phyloP scores from a whole-genome alignment of 2,888 invertebrate species.

The Busseola fusca region DNA sequence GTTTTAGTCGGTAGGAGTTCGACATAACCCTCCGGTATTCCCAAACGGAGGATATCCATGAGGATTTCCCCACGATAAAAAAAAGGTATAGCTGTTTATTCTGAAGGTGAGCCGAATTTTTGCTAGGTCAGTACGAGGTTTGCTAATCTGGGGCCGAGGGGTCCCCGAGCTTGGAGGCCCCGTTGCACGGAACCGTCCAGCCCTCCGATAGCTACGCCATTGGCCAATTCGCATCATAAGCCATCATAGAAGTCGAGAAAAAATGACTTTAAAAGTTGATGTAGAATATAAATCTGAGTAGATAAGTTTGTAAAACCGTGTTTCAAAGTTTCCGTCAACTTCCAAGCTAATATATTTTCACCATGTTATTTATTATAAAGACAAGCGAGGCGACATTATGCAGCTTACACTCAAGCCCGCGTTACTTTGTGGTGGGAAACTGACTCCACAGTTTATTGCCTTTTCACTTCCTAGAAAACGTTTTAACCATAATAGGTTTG shows the following conservation, averaged over 20 bases:
- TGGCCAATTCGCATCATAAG: background rate
- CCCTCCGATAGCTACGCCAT: too few relatives aligned
- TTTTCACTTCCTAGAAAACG: conserved; percentile 52
- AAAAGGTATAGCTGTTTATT: too few relatives aligned
- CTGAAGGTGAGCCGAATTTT: too few relatives aligned
- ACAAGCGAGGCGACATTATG: conserved; percentile 21
- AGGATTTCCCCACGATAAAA: too few relatives aligned
- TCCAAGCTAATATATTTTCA: conserved; percentile 10
- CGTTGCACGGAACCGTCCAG: too few relatives aligned
- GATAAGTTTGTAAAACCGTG: background rate
- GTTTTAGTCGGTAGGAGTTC: too few relatives aligned
- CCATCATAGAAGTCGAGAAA: background rate
- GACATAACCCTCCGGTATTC: too few relatives aligned
- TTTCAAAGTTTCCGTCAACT: background rate
- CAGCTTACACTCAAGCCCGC: conserved; percentile 26
- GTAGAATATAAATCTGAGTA: background rate
- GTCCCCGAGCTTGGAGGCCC: too few relatives aligned
- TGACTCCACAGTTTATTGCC: conserved; percentile 38
- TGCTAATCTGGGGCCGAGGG: too few relatives aligned
- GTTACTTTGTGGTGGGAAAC: conserved; percentile 35
- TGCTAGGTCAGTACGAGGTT: too few relatives aligned
- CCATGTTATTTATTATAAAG: conserved; percentile 19
- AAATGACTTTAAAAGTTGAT: background rate
- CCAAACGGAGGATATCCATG: too few relatives aligned
- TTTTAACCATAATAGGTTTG: conserved; percentile 48